A percentile compares a stretch with the other conserved stretches of the same genome.
These are phyloP conservation scores for Coptodon bakossiorum DNA, from an alignment of 2,113 vertebrate genomes.

Conservation along the genomic window DNA sequence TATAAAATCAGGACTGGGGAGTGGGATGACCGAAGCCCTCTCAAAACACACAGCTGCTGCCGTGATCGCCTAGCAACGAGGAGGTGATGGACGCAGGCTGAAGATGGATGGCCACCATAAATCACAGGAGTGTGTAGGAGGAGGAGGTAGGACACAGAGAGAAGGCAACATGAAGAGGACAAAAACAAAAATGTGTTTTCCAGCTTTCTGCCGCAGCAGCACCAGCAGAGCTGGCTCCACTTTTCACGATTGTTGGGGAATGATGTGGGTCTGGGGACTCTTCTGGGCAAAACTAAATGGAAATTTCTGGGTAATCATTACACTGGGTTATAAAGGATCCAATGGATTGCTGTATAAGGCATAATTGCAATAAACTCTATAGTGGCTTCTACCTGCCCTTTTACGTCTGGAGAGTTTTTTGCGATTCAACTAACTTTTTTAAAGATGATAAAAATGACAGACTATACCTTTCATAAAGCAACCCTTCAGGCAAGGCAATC, in stretches of 20 bases:
- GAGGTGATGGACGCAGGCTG: constrained; percentile 94
- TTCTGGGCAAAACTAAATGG: constrained; percentile 21
- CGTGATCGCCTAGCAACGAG: constrained; percentile 97
- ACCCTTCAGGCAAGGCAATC: constrained; percentile 67
- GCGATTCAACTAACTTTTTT: constrained; percentile 37
- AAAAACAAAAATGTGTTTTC: constrained; percentile 72
- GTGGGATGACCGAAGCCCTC: constrained; percentile 29
- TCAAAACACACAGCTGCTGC: constrained; percentile 92
- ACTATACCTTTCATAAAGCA: constrained; percentile 58
- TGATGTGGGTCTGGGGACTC: neutral
- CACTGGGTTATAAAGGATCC: neutral
- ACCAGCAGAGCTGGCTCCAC: constrained; percentile 25
- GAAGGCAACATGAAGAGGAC: constrained; percentile 58
- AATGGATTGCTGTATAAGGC: constrained; percentile 10
- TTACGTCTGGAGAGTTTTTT: neutral
- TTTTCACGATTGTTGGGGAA: constrained; percentile 71
- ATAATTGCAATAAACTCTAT: constrained; percentile 17
- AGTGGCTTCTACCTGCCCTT: neutral
- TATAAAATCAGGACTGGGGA: constrained; percentile 17
- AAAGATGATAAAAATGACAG: constrained; percentile 54
- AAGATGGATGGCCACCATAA: constrained; percentile 99
- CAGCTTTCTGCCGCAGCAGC: neutral
- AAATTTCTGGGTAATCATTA: constrained; percentile 27
- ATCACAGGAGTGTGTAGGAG: constrained; percentile 83
- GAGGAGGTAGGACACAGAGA: constrained; percentile 26